Conservation (phyloP, 2,113 vertebrate genomes). For the Rhagologus leucostigma region DNA sequence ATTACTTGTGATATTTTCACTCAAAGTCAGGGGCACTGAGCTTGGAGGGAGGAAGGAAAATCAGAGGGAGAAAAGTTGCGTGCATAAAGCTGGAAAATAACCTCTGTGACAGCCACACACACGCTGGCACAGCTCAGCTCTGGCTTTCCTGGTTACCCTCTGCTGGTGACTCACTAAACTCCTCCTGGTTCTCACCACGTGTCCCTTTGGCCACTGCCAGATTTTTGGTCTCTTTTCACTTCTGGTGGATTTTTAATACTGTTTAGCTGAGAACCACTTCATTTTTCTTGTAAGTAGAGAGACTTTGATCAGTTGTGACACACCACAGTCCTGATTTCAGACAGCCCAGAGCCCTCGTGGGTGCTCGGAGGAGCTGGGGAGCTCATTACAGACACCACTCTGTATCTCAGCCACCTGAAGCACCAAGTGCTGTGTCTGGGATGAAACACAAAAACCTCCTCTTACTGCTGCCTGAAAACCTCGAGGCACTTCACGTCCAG, state of each 20-base stretch:
- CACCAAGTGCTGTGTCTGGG: neutral
- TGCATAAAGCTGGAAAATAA: neutral
- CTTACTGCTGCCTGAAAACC: neutral
- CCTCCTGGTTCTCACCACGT: neutral
- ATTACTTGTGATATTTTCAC: slow-evolving; percentile 48
- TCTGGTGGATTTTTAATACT: neutral
- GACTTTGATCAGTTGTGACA: neutral
- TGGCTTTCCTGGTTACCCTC: neutral
- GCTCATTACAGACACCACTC: neutral
- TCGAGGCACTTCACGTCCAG: neutral
- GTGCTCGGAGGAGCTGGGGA: neutral
- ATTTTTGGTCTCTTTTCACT: neutral
- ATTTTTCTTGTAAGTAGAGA: neutral
- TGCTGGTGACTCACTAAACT: neutral
- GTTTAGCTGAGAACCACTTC: neutral
- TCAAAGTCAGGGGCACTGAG: neutral
- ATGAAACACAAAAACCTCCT: neutral
- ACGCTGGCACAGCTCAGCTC: neutral
- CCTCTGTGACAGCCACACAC: neutral
- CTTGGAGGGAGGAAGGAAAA: neutral
- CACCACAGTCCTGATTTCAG: neutral
- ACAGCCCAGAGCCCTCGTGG: neutral
- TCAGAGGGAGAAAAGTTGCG: neutral
- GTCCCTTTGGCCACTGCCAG: neutral
- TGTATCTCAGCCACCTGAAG: neutral